Evolutionary conservation across 2,113 vertebrate species (phyloP), one percentile per base, ranked within the genome.

Genomic region (Beaufortia kweichowensis): DNA sequence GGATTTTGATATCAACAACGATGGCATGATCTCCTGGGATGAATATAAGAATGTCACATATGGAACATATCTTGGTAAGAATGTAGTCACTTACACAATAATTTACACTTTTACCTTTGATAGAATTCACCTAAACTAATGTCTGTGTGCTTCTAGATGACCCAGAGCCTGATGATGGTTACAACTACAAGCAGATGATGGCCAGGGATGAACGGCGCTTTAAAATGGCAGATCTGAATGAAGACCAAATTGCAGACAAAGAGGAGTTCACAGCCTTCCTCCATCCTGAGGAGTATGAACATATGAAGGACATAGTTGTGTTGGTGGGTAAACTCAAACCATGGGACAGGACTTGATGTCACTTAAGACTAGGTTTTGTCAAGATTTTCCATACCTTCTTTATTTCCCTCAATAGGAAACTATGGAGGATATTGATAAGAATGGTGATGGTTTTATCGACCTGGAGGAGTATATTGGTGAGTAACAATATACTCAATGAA

Each of bases 381-480:
- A 24, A 72, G 9, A 5, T 15, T 28, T 41, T 63, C 10, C 6
- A 14, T 5, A 10, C 12, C 17, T 64, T 1, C n/a, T n/a, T 14
- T 63, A n/a, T 48, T 73, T 71, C 31, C 9, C 10, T 48, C 48
- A 19, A 41, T 70, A 98, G 96, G 96, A 98, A 86, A 96, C 96
- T 0, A 95, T 98, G 84, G 96, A 98, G 67, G 96, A 98, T 85
- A 95, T 98, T 6, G 96, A 98, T 88, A 96, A 95, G 89, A 94
- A 98, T 14, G 91, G 92, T 0, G 95, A 98, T 23, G 95, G 96
- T 5, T 92, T 95, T 86, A 96, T 98, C 6, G 93, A 97, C 79
- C 82, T 97, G 59, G 90, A 96, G 39, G 96, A 98, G 29, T 98
- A 96, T 83, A 97, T 98, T 0, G 95, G 96, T 98, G 84, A 93